Base-by-base conservation (phyloP, 2,113 vertebrate genomes). In the Oostethus manadensis region DNA sequence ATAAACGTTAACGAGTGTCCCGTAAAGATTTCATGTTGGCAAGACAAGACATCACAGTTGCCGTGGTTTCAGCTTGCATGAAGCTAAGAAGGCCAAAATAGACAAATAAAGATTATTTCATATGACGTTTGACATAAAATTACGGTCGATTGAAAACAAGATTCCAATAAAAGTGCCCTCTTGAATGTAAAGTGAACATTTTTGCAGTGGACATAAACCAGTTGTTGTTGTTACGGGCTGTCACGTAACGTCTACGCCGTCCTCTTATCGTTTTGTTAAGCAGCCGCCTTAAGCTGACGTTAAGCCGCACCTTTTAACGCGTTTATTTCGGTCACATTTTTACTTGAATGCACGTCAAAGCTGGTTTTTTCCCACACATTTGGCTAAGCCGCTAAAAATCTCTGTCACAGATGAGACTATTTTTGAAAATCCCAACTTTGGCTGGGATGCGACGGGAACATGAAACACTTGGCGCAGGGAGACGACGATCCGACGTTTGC, bases 291-390 rank as follows among this genome's bases (percentile, higher is more conserved):
- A 62, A 66, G 51, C 57, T 26, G 53, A 54, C 62, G 47, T 3
- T 38, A 23, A 61, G 58, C 35, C 16, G 23, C 10, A 66, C 51
- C 60, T 64, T 56, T 38, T 40, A 74, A 57, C 61, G 18, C 20
- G 18, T 70, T 29, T 22, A 53, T 62, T 75, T 22, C 26, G 43
- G 40, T 17, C 17, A 13, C 29, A 20, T 55, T 35, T 55, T 15
- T 3, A 40, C n/a, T 8, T 42, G 35, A 55, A 40, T 21, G 53
- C 35, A 38, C 40, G 53, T 55, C 50, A 49, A n/a, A n/a, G 15
- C 58, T 26, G 51, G 44, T 40, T 58, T 38, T 38, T 38, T 45
- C 18, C 54, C 14, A 58, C 62, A 57, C 22, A 58, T 64, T 62
- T 17, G 48, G 57, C 10, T 51, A 66, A 26, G n/a, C 46, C n/a